Evolutionary conservation across 2,888 invertebrate species (phyloP), one percentile per base, ranked within the genome.

Genomic region (Clitarchus hookeri): DNA sequence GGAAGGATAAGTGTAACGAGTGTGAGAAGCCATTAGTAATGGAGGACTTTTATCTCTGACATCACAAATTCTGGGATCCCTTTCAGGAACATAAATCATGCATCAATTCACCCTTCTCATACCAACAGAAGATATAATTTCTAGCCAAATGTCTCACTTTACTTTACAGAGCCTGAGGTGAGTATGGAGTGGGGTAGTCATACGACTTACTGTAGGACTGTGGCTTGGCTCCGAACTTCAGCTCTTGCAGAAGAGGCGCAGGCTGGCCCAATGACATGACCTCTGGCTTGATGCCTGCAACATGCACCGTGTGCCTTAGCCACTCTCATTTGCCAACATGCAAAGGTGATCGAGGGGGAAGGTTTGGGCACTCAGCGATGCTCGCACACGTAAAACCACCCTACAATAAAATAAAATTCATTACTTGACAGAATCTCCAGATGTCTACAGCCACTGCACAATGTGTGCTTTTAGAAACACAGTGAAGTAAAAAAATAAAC

Each of bases 241-340:
- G 97, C 90, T 97, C 97, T 92, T 97, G 97, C 87, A 97, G 94
- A 88, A 97, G 94, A 85, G 97, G 97, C 84, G 97, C 96, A 89
- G 96, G 96, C 90, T 97, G 93, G 88, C 90, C 90, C 88, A 87
- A 85, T 83, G 85, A 86, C 77, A 88, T 85, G 44, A 86, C 54
- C 36, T 88, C 88, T 48, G 44, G 84, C 53, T 87, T 87, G 2
- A 44, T 53, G 8, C 86, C 86, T 88, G 87, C 16, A 87, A 88
- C 84, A 87, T 65, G 85, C 54, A 84, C 77, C 19, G n/a, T n/a
- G n/a, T 16, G 80, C 80, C 80, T 65, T 6, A 65, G 65, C 11
- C 65, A 65, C 11, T 16, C 6, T 8, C 19, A 16, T 16, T 12
- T 9, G 12, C 48, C n/a, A n/a, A n/a, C 48, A 48, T 12, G 48